Base-by-base conservation (phyloP, 2,888 invertebrate species). In the Mayetiola destructor region DNA sequence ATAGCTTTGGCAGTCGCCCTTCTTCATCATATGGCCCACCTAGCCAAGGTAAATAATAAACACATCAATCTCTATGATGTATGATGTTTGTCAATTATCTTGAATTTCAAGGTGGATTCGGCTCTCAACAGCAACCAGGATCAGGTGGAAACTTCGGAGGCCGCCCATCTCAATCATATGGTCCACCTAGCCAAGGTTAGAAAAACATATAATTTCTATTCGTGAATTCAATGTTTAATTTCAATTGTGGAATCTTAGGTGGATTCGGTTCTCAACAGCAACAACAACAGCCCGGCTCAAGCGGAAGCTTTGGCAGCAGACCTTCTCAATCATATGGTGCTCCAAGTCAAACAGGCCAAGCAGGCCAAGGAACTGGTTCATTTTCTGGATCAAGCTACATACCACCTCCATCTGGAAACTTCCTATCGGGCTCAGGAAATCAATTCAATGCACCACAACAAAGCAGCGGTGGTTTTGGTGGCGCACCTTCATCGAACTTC, bases 131-230 rank as follows among this genome's bases (percentile, higher is more conserved):
- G n/a, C n/a, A n/a, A 1, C 67, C 72, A 2, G 68, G 70, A 30
- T 61, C 67, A 21, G 66, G 67, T 23, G 61, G 64, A 60, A 42
- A 58, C 59, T 27, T 57, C 61, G 37, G 23, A 56, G 6, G 27
- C 21, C 9, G 56, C 48, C 67, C 68, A 1, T 56, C 30, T 21
- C 60, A n/a, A 60, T 29, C 27, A 27, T 36, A 36, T 36, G 36
- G 36, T n/a, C 36, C 36, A 36, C 36, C 36, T 8, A 3, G n/a
- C 4, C 3, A 12, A 9, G 36, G 36, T n/a, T n/a, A n/a, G n/a
- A n/a, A n/a, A n/a, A n/a, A n/a, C n/a, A n/a, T n/a, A n/a, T n/a
- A n/a, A n/a, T n/a, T n/a, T n/a, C n/a, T n/a, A n/a, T n/a, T n/a
- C n/a, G n/a, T n/a, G n/a, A n/a, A n/a, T n/a, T n/a, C n/a, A n/a